Evolutionary conservation across 1,140 invertebrate genomes (phyloP).

Genomic region (Drosophila pachea): DNA sequence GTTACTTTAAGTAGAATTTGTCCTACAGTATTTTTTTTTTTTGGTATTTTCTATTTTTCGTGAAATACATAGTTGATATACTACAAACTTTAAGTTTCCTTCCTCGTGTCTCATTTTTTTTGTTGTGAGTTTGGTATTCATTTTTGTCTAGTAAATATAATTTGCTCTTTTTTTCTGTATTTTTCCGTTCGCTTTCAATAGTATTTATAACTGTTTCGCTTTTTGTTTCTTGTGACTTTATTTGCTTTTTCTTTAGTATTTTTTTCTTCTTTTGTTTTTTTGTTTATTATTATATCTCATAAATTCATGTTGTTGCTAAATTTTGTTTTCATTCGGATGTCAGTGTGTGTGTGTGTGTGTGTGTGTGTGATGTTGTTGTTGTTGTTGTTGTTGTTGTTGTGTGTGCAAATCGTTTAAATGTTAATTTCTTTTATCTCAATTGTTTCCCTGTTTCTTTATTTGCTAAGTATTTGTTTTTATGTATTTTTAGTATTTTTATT

Average conservation of each 20-base stretch:
- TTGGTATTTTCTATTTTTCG: slow-evolving; percentile 64
- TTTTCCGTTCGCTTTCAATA: slow-evolving; percentile 16
- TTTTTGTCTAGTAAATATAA: slow-evolving; percentile 69
- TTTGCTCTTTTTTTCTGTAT: slow-evolving; percentile 45
- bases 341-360: slow-evolving; percentile 13
- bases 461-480: slow-evolving; percentile 67
- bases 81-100: slow-evolving; percentile 66
- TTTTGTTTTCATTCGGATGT: slow-evolving; percentile 67
- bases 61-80: slow-evolving; percentile 76
- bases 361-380: slow-evolving; percentile 21
- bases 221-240: slow-evolving; percentile 28
- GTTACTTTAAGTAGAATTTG: slow-evolving; percentile 67
- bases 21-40: slow-evolving; percentile 59
- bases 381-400: slow-evolving; percentile 23
- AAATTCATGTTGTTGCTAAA: slow-evolving; percentile 78
- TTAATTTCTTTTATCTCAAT: slow-evolving; percentile 71
- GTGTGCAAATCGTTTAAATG: slow-evolving; percentile 74
- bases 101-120: slow-evolving; percentile 29
- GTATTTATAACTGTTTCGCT: slow-evolving; percentile 30
- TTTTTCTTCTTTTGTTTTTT: not conserved
- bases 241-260: slow-evolving; percentile 50
- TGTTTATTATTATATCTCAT: slow-evolving; percentile 73
- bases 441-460: slow-evolving; percentile 78
- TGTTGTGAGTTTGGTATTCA: slow-evolving; percentile 32
- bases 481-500: slow-evolving; percentile 38